phyloP scores from a whole-genome alignment of 1,140 invertebrate species.

The Heliconius nattereri region DNA sequence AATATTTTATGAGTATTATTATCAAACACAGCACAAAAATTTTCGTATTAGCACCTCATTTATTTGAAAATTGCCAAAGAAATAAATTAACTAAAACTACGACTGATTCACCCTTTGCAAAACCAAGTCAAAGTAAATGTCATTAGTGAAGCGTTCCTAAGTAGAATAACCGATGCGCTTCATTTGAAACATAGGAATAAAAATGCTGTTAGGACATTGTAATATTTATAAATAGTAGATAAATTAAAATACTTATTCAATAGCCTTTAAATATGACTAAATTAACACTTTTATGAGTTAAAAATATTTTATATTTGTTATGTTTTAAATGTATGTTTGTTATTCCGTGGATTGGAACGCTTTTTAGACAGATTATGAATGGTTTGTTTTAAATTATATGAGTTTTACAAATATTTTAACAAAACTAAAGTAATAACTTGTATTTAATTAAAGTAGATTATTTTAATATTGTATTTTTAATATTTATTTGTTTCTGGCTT shows the following conservation, averaged over 20 bases:
- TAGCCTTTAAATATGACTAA: not conserved
- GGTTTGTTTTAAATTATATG: not conserved
- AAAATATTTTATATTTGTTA: not conserved
- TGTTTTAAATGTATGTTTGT: not conserved
- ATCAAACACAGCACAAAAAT: slow-evolving; percentile 23
- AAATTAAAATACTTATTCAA: not conserved
- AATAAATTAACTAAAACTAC: slow-evolving; percentile 43
- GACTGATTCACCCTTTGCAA: slow-evolving; percentile 48
- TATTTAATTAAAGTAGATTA: not conserved
- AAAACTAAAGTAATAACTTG: too few species aligned
- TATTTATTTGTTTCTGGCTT: not conserved
- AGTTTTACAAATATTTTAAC: too few species aligned
- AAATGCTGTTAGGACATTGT: not conserved
- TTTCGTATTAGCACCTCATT: slow-evolving; percentile 35
- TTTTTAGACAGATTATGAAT: not conserved
- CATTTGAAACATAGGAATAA: not conserved
- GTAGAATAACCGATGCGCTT: not conserved
- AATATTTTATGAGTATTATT: slow-evolving; percentile 4
- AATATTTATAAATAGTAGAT: not conserved
- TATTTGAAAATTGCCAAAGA: slow-evolving; percentile 34
- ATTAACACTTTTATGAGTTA: not conserved
- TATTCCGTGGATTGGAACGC: not conserved
- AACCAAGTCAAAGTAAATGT: slow-evolving; percentile 37
- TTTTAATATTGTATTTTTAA: not conserved
- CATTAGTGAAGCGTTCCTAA: slow-evolving; percentile 20